Percentiles rank a stretch among this genome's conserved stretches.
phyloP scores from a whole-genome alignment of 1,140 invertebrate species.

The Drosophila tani region DNA sequence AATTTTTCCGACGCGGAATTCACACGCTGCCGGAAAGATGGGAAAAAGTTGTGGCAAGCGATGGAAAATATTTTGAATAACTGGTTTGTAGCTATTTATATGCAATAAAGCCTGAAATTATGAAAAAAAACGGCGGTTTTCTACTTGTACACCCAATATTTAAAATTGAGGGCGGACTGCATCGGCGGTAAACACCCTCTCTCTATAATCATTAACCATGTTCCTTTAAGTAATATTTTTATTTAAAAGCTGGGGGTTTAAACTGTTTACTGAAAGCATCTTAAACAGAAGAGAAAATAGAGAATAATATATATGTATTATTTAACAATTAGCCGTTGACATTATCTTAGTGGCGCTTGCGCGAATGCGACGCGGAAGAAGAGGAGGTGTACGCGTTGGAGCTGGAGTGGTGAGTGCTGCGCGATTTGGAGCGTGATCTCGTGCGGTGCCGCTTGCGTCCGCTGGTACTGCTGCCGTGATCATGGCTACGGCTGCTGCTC shows the following conservation, averaged over 20 bases:
- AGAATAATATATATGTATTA: conserved; percentile 32
- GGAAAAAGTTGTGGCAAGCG: too few relatives aligned
- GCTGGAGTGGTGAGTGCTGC: conserved; percentile 61
- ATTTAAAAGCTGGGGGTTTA: conserved; percentile 8
- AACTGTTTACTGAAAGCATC: conserved; percentile 37
- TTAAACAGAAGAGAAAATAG: conserved; percentile 35
- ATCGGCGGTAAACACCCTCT: too few relatives aligned
- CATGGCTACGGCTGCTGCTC: conserved; percentile 43
- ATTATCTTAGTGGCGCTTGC: conserved; percentile 64
- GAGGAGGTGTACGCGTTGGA: conserved; percentile 54
- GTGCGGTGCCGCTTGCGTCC: conserved; percentile 39
- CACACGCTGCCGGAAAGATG: too few relatives aligned
- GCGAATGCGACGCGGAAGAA: conserved; percentile 59
- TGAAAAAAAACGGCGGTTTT: too few relatives aligned
- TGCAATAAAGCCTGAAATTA: too few relatives aligned
- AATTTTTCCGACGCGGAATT: too few relatives aligned
- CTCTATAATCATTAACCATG: too few relatives aligned
- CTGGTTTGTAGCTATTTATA: too few relatives aligned
- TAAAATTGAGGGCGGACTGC: too few relatives aligned
- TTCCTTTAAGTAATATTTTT: background rate
- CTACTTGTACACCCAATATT: too few relatives aligned
- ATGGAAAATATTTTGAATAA: too few relatives aligned
- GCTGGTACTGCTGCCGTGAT: conserved; percentile 51
- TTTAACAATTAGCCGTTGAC: conserved; percentile 26
- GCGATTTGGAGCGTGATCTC: conserved; percentile 70